A percentile compares a stretch with the other conserved stretches of the same genome.
Conservation (phyloP, 1,140 invertebrate species). For the Pentalonia nigronervosa region DNA sequence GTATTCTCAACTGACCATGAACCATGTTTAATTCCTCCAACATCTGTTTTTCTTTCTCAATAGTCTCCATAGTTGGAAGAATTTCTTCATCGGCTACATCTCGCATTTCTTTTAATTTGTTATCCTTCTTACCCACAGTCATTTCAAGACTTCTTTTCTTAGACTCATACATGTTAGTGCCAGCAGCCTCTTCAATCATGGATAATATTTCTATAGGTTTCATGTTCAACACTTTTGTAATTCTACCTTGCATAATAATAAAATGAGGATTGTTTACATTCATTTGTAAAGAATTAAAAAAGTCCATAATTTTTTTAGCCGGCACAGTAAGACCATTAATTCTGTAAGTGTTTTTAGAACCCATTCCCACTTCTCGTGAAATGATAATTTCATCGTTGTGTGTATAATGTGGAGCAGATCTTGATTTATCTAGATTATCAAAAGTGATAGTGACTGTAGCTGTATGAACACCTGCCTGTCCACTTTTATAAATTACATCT, state of each 20-base stretch:
- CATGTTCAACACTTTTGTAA: constrained; percentile 99
- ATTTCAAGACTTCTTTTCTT: constrained; percentile 90
- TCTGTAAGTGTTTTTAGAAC: constrained; percentile 71
- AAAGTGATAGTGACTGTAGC: constrained; percentile 96
- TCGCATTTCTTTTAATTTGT: constrained; percentile 86
- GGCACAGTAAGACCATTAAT: constrained; percentile 92
- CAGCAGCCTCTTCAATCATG: constrained; percentile 99
- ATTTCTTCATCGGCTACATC: constrained; percentile 68
- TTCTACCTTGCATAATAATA: constrained; percentile 99
- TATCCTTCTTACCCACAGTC: constrained; percentile 94
- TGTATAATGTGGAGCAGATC: constrained; percentile 92
- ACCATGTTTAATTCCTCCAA: constrained; percentile 57
- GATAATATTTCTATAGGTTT: constrained; percentile 96
- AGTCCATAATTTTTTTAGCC: constrained; percentile 89
- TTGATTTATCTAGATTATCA: constrained; percentile 85
- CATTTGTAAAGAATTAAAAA: constrained; percentile 95
- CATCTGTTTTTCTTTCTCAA: constrained; percentile 48
- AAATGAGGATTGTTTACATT: constrained; percentile 99
- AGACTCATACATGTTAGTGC: constrained; percentile 95
- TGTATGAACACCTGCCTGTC: constrained; percentile 94
- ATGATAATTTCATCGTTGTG: constrained; percentile 91
- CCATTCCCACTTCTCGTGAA: constrained; percentile 78
- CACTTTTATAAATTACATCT: constrained; percentile 97
- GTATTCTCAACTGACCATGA: constrained; percentile 29
- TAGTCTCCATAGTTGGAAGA: constrained; percentile 35